Conservation (phyloP, 2,113 vertebrate genomes). For the Zeus faber region DNA sequence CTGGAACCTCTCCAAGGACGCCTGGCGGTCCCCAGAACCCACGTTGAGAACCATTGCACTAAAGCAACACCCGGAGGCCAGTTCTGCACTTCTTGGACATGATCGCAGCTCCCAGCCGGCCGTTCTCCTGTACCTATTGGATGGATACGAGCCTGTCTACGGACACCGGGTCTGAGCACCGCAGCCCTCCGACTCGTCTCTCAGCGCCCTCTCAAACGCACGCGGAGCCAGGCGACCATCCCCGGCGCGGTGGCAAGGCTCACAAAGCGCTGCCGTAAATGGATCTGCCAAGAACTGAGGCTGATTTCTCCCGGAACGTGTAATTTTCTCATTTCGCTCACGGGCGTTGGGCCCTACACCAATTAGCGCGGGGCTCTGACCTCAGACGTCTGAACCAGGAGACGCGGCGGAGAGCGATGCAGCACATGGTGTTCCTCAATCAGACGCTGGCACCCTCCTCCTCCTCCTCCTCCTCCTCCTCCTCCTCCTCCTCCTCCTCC, state of each 20-base stretch:
- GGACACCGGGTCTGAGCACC: no score
- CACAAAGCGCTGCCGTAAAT: slow-evolving; percentile 52
- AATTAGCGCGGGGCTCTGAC: slow-evolving; percentile 77
- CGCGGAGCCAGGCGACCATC: slow-evolving; percentile 42
- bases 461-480: no score
- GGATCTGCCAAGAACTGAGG: slow-evolving; percentile 60
- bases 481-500: no score
- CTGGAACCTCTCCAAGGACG: no score
- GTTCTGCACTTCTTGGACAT: no score
- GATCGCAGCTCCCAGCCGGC: no score
- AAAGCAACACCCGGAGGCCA: no score
- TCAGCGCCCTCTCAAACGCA: slow-evolving; percentile 22
- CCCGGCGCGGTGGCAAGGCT: slow-evolving; percentile 40
- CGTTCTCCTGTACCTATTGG: neutral
- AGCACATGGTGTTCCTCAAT: slow-evolving; percentile 64
- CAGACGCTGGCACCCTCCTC: slow-evolving; percentile 51
- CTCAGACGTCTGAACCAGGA: slow-evolving; percentile 55
- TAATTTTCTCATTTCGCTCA: slow-evolving; percentile 81
- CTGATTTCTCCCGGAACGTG: slow-evolving; percentile 73
- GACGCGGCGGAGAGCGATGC: slow-evolving; percentile 38
- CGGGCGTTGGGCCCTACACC: slow-evolving; percentile 70
- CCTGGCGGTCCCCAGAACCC: no score
- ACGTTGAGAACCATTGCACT: no score
- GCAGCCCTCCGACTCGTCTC: slow-evolving; percentile 18
- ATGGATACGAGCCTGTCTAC: no score